Conservation (phyloP, 2,888 invertebrate genomes). For the Drosophila anomelani region DNA sequence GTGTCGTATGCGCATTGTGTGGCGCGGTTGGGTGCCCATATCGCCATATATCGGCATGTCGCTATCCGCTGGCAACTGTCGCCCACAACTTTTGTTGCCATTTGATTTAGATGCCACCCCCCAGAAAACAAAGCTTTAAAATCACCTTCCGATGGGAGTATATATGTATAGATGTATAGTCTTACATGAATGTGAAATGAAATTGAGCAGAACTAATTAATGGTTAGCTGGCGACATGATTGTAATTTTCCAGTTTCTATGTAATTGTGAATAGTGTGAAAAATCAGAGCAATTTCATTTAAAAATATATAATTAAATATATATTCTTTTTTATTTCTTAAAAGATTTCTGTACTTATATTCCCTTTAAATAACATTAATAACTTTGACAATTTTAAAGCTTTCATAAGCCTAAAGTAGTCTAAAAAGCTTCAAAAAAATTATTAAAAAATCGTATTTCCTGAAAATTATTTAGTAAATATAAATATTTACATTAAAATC, state of each 20-base stretch:
- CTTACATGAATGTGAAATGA: neutral
- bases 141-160: constrained; percentile 8
- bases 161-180: neutral
- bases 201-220: constrained; percentile 18
- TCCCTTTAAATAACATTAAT: neutral
- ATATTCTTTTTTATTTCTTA: too few relatives aligned
- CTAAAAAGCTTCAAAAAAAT: too few relatives aligned
- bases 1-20: constrained; percentile 71
- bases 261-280: neutral
- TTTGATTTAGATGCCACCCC: constrained; percentile 47
- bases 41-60: constrained; percentile 20
- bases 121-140: constrained; percentile 15
- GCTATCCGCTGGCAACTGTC: constrained; percentile 55
- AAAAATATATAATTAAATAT: neutral
- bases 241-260: neutral
- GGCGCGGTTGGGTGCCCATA: constrained; percentile 14
- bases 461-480: neutral
- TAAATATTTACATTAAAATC: neutral
- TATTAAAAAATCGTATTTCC: neutral
- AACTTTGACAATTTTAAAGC: neutral
- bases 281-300: neutral
- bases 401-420: accelerated
- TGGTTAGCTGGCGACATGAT: neutral
- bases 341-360: neutral
- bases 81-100: constrained; percentile 63